Percentiles rank a stretch among this genome's conserved stretches.
phyloP scores from a whole-genome alignment of 2,888 invertebrate species.

The Pseudoips prasinana region DNA sequence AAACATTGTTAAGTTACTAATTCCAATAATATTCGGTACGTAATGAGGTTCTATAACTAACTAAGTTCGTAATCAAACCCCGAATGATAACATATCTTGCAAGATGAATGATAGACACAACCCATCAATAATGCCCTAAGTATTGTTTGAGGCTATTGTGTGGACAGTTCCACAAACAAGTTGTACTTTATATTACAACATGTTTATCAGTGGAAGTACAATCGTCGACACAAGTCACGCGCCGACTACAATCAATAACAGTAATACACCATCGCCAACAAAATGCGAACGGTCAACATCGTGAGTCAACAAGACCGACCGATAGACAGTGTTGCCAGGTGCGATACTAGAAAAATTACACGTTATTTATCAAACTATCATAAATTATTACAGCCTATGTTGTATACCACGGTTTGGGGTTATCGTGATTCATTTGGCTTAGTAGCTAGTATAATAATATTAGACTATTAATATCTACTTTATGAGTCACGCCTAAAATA shows the following conservation, averaged over 20 bases:
- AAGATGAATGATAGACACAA: background rate
- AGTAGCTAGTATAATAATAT: too few relatives aligned
- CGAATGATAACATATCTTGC: too few relatives aligned
- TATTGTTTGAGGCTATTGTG: slow-evolving; percentile 19
- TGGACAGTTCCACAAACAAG: slow-evolving; percentile 28
- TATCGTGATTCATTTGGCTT: too few relatives aligned
- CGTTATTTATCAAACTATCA: slow-evolving; percentile 9
- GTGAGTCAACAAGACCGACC: slow-evolving; percentile 68
- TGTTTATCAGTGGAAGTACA: slow-evolving; percentile 59
- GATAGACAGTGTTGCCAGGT: slow-evolving; percentile 51
- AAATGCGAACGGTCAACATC: slow-evolving; percentile 75
- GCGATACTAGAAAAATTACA: slow-evolving; percentile 12
- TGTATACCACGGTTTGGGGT: too few relatives aligned
- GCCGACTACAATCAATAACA: slow-evolving; percentile 77
- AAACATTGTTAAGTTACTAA: too few relatives aligned
- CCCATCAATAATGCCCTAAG: background rate
- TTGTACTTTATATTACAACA: slow-evolving; percentile 42
- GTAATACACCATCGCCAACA: slow-evolving; percentile 75
- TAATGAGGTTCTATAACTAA: too few relatives aligned
- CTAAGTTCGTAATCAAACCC: too few relatives aligned
- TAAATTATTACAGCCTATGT: slow-evolving; percentile 5
- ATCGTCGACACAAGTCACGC: slow-evolving; percentile 76
- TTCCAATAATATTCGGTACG: too few relatives aligned
- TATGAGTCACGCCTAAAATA: background rate
- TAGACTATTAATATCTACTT: too few relatives aligned